phyloP scores from a whole-genome alignment of 1,140 invertebrate genomes.

The Drosophila tsacasi region DNA sequence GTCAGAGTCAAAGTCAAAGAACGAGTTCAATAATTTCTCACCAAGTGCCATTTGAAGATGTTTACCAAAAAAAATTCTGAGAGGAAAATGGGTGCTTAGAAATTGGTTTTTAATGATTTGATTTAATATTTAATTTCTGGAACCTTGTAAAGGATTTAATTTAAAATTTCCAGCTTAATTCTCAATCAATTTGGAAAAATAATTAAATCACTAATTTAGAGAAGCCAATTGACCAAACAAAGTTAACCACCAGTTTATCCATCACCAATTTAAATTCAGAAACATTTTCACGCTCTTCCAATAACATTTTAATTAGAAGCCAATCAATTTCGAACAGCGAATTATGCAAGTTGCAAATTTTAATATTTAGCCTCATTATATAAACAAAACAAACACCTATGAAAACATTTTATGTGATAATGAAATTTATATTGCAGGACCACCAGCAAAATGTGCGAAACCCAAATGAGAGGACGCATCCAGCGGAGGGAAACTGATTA shows the following conservation, averaged over 20 bases:
- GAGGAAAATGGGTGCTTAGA: neutral
- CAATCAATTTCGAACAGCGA: conserved; percentile 5
- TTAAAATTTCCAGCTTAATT: neutral
- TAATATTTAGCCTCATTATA: conserved; percentile 24
- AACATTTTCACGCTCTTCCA: neutral
- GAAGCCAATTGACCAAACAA: conserved; percentile 6
- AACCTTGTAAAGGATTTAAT: neutral
- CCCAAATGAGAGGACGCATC: neutral
- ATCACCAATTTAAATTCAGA: no score
- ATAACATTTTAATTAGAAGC: conserved; percentile 34
- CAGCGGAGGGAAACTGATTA: conserved; percentile 17
- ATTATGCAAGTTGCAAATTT: conserved; percentile 6
- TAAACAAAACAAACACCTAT: conserved; percentile 12
- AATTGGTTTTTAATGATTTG: neutral
- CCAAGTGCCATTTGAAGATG: conserved; percentile 11
- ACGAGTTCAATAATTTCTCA: conserved; percentile 6
- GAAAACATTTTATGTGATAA: conserved; percentile 30
- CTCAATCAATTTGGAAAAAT: neutral
- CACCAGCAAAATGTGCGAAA: conserved; percentile 25
- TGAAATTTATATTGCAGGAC: conserved; percentile 48
- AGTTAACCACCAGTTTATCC: neutral
- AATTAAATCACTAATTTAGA: neutral
- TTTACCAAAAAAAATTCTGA: neutral
- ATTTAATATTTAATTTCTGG: neutral
- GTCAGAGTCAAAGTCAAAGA: conserved; percentile 13